A percentile compares a stretch with the other conserved stretches of the same genome.
Evolutionary conservation across 2,797 vertebrate genomes (phyloP).

Genomic region (Halcyon leucocephala): DNA sequence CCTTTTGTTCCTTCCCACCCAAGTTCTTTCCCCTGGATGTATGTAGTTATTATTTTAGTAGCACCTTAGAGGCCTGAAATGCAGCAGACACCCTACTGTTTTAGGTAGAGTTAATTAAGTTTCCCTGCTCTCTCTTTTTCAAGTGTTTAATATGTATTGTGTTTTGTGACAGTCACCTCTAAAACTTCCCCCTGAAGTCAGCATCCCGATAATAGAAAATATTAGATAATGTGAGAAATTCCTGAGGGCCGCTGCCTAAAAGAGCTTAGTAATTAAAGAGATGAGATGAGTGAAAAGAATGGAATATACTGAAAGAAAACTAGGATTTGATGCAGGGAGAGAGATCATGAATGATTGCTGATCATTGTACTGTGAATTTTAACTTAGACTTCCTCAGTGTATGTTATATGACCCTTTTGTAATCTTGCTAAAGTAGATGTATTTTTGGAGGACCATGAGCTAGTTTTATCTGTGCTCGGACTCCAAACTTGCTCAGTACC

Average conservation of each 20-base stretch:
- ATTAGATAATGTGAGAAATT: background rate
- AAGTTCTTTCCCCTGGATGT: background rate
- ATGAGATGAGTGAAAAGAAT: background rate
- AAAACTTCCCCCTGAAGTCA: background rate
- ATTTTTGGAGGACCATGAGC: background rate
- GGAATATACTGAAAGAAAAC: background rate
- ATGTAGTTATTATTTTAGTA: background rate
- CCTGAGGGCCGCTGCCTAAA: background rate
- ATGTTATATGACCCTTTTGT: background rate
- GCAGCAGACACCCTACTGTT: background rate
- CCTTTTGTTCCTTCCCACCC: background rate
- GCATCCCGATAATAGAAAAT: background rate
- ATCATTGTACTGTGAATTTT: background rate
- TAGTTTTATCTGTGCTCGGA: background rate
- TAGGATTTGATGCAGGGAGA: background rate
- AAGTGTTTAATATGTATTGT: constrained; percentile 4
- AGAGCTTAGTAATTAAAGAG: background rate
- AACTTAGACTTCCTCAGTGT: background rate
- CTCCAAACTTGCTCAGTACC: background rate
- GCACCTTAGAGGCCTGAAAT: background rate
- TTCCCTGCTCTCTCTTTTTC: background rate
- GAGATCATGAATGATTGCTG: background rate
- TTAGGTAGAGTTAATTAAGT: constrained; percentile 31
- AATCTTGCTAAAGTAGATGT: background rate
- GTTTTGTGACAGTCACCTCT: background rate